Evolutionary conservation across 2,797 vertebrate genomes (phyloP), one percentile per base, ranked within the genome.

Genomic region (Argentina silus): DNA sequence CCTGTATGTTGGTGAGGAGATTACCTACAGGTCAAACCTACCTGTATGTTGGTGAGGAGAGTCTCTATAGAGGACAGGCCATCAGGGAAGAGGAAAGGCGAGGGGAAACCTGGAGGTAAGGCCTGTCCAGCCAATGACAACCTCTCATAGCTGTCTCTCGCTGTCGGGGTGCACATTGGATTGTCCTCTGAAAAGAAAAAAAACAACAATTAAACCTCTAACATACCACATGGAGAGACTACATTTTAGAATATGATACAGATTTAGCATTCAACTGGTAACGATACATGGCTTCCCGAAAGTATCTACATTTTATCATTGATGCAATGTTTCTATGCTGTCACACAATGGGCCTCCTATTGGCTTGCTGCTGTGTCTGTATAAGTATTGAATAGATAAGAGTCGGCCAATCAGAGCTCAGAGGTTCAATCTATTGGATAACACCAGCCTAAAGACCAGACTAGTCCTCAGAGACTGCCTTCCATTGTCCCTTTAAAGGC

Each of bases 61-160:
- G 98, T 99, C 93, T 99, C 98, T 96, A 99, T 99, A 86, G 98
- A 99, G 80, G 98, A 99, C 89, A 99, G 75, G 83, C 98, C 98
- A 75, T 99, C 98, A 77, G 98, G 98, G 91, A 99, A 99, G 79
- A 99, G 96, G 80, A 99, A 99, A 81, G 98, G 97, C 86, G 98
- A 98, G 36, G 97, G 97, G 85, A 99, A 99, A 74, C 98, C 98
- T 0, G 97, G 97, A 85, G 96, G 98, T 78, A 99, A 94, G 75
- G 93, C 95, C 86, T 98, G 97, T 85, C 97, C 95, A 70, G 96
- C 93, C 90, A 99, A 85, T 84, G 98, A 96, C 93, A 99, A 94
- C 95, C 98, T 96, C 93, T 99, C 98, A 81, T 98, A 97, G 92
- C 96, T 96, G 90, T 99, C 98, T 95, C 98, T 96, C 70, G 97